Evolutionary conservation across 1,140 invertebrate genomes (phyloP).

Genomic region (Andrena cerasifolii): DNA sequence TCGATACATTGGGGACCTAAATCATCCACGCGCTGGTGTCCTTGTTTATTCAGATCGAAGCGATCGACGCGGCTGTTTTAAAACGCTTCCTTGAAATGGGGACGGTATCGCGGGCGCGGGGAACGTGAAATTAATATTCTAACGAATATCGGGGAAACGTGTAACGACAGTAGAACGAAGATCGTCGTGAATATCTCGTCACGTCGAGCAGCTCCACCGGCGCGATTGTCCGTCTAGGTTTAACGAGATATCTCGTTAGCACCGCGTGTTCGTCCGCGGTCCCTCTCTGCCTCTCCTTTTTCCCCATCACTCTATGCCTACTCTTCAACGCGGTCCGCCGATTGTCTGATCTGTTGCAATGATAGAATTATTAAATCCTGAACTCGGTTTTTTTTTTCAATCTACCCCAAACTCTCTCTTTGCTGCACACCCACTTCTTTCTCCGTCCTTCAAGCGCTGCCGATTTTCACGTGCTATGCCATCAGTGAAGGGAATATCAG

Average conservation of each 20-base stretch:
- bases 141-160: constrained; percentile 61
- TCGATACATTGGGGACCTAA: too few relatives aligned
- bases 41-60: constrained; percentile 17
- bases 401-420: not conserved
- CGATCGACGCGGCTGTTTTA: not conserved
- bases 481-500: too few relatives aligned
- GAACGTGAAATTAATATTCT: constrained; percentile 60
- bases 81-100: not conserved
- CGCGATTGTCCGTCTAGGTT: constrained; percentile 56
- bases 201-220: constrained; percentile 36
- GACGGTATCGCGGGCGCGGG: not conserved
- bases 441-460: too few relatives aligned
- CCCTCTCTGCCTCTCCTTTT: not conserved
- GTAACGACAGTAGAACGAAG: constrained; percentile 48
- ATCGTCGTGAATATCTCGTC: constrained; percentile 52
- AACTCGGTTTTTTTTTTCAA: not conserved
- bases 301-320: not conserved
- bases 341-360: constrained; percentile 41
- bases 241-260: constrained; percentile 69
- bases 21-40: not conserved
- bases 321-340: constrained; percentile 12
- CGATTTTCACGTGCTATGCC: too few relatives aligned
- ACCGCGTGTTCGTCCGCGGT: constrained; percentile 32
- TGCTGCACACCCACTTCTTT: too few relatives aligned
- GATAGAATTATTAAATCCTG: constrained; percentile 62